Evolutionary conservation across 2,888 invertebrate genomes (phyloP).

Genomic region (Hipparchia semele): DNA sequence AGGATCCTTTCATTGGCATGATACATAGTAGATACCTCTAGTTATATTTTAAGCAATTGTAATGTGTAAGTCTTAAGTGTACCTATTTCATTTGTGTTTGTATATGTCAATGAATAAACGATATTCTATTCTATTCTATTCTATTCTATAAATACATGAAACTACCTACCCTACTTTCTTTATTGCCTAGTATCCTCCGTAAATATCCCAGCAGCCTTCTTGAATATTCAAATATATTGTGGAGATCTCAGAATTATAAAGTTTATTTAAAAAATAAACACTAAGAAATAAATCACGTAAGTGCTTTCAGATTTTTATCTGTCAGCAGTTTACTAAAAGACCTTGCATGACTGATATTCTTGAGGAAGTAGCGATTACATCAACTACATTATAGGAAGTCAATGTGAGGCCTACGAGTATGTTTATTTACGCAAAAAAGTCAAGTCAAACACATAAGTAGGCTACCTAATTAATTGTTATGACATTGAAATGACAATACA

Average conservation of each 20-base stretch:
- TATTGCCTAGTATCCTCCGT: background rate
- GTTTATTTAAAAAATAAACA: background rate
- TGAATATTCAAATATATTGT: no score
- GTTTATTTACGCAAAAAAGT: no score
- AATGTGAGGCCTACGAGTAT: no score
- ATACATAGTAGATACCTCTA: no score
- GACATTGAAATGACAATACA: background rate
- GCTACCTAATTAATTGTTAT: background rate
- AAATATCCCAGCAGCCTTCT: background rate
- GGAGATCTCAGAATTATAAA: background rate
- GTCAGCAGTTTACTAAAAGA: background rate
- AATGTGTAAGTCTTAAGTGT: no score
- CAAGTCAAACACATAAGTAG: background rate
- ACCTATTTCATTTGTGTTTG: no score
- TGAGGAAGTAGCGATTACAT: slow-evolving; percentile 6
- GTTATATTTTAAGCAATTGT: no score
- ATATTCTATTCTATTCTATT: no score
- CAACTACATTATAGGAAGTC: background rate
- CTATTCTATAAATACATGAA: no score
- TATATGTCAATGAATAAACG: no score
- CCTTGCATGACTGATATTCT: slow-evolving; percentile 8
- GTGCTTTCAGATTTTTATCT: background rate
- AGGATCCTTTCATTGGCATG: no score
- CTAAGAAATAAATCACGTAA: background rate
- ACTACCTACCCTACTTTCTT: no score